phyloP scores from a whole-genome alignment of 1,140 invertebrate species.

The Drosophila watanabei region DNA sequence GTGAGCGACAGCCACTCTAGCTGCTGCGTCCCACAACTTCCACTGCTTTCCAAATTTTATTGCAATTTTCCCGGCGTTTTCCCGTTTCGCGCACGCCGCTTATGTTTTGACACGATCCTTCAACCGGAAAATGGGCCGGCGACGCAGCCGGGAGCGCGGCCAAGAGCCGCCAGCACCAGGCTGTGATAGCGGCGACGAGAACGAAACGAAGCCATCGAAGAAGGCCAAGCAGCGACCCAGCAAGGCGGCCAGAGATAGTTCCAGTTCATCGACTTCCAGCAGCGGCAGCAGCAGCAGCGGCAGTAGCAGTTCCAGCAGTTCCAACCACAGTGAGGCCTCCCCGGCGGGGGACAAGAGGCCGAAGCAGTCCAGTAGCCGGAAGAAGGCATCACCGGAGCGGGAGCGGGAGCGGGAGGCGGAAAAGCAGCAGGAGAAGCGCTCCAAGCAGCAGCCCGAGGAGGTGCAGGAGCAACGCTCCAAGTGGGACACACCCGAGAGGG shows the following conservation, averaged over 20 bases:
- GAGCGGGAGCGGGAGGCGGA: slow-evolving; percentile 9
- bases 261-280: slow-evolving; percentile 15
- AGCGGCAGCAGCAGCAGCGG: neutral
- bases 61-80: slow-evolving; percentile 8
- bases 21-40: neutral
- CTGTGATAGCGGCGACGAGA: slow-evolving; percentile 8
- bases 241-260: neutral
- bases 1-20: neutral
- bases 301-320: neutral
- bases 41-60: slow-evolving; percentile 9
- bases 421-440: slow-evolving; percentile 14
- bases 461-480: slow-evolving; percentile 74
- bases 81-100: neutral
- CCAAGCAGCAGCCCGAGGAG: slow-evolving; percentile 16
- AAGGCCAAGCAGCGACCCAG: slow-evolving; percentile 6
- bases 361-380: slow-evolving; percentile 5
- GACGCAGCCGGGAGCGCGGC: slow-evolving; percentile 26
- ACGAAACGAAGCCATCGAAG: slow-evolving; percentile 4
- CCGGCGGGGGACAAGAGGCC: slow-evolving; percentile 25
- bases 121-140: slow-evolving; percentile 11
- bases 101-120: slow-evolving; percentile 4
- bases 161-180: slow-evolving; percentile 20
- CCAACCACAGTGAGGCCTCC: neutral
- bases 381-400: neutral
- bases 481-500: slow-evolving; percentile 74